phyloP scores from a whole-genome alignment of 2,797 vertebrate genomes.

The Semotilus atromaculatus region DNA sequence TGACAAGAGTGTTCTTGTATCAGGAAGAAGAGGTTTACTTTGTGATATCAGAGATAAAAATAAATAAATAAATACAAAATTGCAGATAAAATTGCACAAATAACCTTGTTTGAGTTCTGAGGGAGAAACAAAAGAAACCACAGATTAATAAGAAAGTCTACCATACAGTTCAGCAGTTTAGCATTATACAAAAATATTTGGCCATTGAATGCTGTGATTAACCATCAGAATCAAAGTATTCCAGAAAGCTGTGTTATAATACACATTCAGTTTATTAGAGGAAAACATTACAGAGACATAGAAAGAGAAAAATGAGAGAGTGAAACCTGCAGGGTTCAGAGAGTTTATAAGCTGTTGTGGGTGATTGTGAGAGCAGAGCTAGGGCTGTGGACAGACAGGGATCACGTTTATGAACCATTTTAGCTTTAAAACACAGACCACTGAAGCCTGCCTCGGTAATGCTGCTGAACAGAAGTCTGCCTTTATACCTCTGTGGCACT shows the following conservation, averaged over 20 bases:
- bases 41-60: background rate
- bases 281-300: background rate
- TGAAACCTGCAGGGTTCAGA: conserved; percentile 27
- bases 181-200: background rate
- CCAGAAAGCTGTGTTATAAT: background rate
- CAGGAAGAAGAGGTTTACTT: background rate
- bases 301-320: conserved; percentile 9
- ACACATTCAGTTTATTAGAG: background rate
- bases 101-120: background rate
- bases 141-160: background rate
- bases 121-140: background rate
- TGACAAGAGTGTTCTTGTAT: background rate
- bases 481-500: conserved; percentile 40
- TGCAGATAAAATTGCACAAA: background rate
- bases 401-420: conserved; percentile 46
- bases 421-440: conserved; percentile 51
- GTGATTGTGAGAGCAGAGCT: conserved; percentile 44
- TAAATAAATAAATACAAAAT: background rate
- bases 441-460: conserved; percentile 38
- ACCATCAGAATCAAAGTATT: background rate
- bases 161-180: background rate
- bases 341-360: conserved; percentile 44
- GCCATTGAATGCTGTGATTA: background rate
- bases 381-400: conserved; percentile 43
- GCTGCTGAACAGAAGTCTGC: conserved; percentile 36